phyloP scores from a whole-genome alignment of 23 tunicate species.

The Trididemnum clinides region DNA sequence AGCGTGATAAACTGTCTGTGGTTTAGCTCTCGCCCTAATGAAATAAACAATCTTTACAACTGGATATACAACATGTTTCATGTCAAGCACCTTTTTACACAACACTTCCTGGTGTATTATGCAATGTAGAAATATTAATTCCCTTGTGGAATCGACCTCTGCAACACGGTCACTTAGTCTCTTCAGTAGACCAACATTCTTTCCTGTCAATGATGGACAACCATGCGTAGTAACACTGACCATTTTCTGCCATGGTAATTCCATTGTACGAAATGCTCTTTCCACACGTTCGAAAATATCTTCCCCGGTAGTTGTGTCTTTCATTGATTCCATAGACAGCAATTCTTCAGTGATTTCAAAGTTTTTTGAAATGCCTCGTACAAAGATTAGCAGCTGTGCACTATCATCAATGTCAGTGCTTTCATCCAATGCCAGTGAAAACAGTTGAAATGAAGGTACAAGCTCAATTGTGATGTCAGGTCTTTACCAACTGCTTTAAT shows the following conservation, averaged over 20 bases:
- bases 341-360: constrained; percentile 68
- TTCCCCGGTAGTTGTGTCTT: constrained; percentile 70
- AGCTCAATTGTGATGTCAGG: constrained; percentile 79
- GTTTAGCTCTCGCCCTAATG: constrained; percentile 63
- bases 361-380: constrained; percentile 58
- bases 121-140: constrained; percentile 70
- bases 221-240: constrained; percentile 86
- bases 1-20: constrained; percentile 60
- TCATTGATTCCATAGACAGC: constrained; percentile 79
- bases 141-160: constrained; percentile 67
- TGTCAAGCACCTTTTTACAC: constrained; percentile 66
- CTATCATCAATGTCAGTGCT: constrained; percentile 70
- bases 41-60: constrained; percentile 65
- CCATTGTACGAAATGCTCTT: constrained; percentile 54
- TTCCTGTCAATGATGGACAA: constrained; percentile 79
- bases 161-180: constrained; percentile 70
- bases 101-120: constrained; percentile 79
- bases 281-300: constrained; percentile 59
- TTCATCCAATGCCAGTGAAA: constrained; percentile 80
- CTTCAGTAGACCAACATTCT: constrained; percentile 77
- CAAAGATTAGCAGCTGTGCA: constrained; percentile 66
- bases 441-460: constrained; percentile 84
- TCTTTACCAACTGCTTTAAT: constrained; percentile 81
- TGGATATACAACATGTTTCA: constrained; percentile 72
- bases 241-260: constrained; percentile 66